phyloP scores from a whole-genome alignment of 2,113 vertebrate species.

The Pteruthius melanotis region DNA sequence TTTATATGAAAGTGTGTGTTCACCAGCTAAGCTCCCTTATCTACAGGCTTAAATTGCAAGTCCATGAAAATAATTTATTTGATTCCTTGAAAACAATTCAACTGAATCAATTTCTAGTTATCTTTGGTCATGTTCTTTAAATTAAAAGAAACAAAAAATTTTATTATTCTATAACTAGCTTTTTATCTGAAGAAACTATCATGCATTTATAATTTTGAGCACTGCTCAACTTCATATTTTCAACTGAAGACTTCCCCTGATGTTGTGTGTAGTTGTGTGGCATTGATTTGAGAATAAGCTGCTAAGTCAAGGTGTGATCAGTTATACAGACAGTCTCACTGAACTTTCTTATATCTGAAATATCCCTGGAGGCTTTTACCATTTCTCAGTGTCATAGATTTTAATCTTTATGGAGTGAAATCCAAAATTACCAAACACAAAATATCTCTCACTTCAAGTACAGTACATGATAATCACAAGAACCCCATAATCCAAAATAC shows the following conservation, averaged over 20 bases:
- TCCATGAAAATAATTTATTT: neutral
- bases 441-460: constrained; percentile 63
- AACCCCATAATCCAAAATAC: neutral
- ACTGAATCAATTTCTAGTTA: constrained; percentile 34
- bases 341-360: constrained; percentile 79
- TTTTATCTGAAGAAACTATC: neutral
- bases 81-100: neutral
- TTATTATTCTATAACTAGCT: neutral
- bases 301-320: constrained; percentile 82
- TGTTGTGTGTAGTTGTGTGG: neutral
- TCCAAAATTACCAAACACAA: constrained; percentile 71
- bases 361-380: constrained; percentile 78
- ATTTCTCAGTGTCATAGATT: constrained; percentile 83
- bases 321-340: constrained; percentile 83
- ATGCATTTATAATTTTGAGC: neutral
- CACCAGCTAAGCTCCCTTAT: neutral
- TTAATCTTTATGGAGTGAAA: constrained; percentile 83
- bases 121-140: constrained; percentile 4
- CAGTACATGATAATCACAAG: neutral
- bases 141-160: neutral
- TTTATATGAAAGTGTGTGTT: neutral
- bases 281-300: constrained; percentile 77
- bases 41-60: neutral
- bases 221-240: neutral
- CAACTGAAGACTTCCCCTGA: neutral